Conservation (phyloP, 2,113 vertebrate genomes). For the Oreochromis spilurus region DNA sequence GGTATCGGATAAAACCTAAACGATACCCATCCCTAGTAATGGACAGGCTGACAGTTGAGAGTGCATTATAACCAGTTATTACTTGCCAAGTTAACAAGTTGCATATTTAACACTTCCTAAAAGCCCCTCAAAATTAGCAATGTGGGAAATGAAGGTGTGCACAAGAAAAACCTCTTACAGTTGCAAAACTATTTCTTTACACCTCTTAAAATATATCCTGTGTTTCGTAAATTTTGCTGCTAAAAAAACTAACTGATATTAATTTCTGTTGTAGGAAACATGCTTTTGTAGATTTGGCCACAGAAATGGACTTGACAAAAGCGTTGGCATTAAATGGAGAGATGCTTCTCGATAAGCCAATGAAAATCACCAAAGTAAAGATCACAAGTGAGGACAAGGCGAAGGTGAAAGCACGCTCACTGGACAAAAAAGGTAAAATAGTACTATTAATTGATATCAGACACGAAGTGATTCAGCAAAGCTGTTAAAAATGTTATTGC, state of each 20-base stretch:
- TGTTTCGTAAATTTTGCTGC: neutral
- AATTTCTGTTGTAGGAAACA: conserved; percentile 46
- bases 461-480: too few species aligned
- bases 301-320: conserved; percentile 81
- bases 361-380: conserved; percentile 83
- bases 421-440: conserved; percentile 79
- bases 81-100: neutral
- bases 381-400: conserved; percentile 32
- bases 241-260: neutral
- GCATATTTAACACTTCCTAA: neutral
- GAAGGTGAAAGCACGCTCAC: conserved; percentile 33
- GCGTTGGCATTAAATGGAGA: conserved; percentile 84
- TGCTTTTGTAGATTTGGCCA: conserved; percentile 51
- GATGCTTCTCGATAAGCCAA: conserved; percentile 77
- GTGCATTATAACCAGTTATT: neutral
- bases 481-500: too few species aligned
- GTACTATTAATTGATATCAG: neutral
- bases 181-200: neutral
- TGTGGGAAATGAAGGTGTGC: neutral
- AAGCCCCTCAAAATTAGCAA: neutral
- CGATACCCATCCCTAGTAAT: too few species aligned
- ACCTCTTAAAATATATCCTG: neutral
- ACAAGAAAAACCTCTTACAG: neutral
- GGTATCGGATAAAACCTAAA: too few species aligned
- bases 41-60: neutral